These are phyloP conservation scores for Leptosomus discolor DNA, from an alignment of 2,113 vertebrate genomes.

Conservation along the genomic window DNA sequence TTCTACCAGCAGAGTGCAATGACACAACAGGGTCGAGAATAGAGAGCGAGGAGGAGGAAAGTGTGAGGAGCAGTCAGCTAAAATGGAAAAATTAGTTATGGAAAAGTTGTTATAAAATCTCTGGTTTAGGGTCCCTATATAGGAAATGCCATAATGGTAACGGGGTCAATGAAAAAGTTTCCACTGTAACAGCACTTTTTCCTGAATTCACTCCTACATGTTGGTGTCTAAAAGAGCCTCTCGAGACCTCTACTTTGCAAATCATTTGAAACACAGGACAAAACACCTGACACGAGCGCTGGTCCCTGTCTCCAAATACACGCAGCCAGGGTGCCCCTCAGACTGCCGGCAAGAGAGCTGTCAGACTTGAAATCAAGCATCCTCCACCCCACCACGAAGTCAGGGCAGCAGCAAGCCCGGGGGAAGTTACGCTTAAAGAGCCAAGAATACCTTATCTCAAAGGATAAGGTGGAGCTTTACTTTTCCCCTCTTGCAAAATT, in stretches of 20 bases:
- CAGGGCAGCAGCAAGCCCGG: neutral
- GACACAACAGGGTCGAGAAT: neutral
- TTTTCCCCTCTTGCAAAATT: slow-evolving; percentile 74
- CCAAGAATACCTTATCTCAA: slow-evolving; percentile 76
- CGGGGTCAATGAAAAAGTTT: neutral
- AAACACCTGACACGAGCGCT: neutral
- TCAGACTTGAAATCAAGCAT: neutral
- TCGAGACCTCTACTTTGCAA: rapidly evolving
- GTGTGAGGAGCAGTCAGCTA: neutral
- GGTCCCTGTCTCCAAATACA: neutral
- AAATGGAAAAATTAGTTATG: neutral
- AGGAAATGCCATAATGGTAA: neutral
- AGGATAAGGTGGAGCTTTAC: slow-evolving; percentile 78
- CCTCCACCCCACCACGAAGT: neutral
- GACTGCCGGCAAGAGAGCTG: neutral
- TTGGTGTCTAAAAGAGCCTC: no score
- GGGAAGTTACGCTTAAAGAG: slow-evolving; percentile 51
- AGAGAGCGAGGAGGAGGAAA: neutral
- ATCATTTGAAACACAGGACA: neutral
- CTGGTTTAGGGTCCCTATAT: neutral
- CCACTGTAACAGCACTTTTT: neutral
- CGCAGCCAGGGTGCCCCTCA: rapidly evolving
- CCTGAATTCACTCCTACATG: neutral
- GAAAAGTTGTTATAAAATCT: neutral
- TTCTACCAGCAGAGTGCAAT: neutral